Evolutionary conservation across 2,888 invertebrate species (phyloP), one percentile per base, ranked within the genome.

Genomic region (Athetis lepigone): DNA sequence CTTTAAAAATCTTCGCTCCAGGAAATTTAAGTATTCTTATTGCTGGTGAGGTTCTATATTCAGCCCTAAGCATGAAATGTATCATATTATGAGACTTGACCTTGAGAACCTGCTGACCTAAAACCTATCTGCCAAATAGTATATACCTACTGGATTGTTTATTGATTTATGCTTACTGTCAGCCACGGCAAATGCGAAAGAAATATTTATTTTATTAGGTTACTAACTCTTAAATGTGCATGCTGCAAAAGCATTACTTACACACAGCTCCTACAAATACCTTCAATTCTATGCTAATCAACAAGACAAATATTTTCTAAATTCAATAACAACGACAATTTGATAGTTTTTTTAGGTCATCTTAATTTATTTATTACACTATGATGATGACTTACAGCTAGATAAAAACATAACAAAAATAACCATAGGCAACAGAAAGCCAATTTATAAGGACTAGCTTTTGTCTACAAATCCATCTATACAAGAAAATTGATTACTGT

Each of bases 31-130:
- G 25, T 25, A 25, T 25, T 33, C 11, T 1, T 13, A 1, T 42
- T n/a, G n/a, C n/a, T n/a, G n/a, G n/a, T n/a, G n/a, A n/a, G n/a
- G 13, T 6, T 29, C 19, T 33, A 21, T 19, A 47, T 33, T 16
- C 37, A 51, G 33, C 46, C 8, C 7, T 27, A 21, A 16, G 8
- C 54, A 16, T 27, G 2, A 59, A 56, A 42, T 47, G 18, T 18
- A 62, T 50, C 50, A 62, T 58, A 37, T 42, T 62, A 50, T 64
- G 39, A 60, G 50, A 54, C 42, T 50, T 42, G 61, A 71, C 70
- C 72, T 73, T 75, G 71, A 78, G 27, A 59, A 46, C 19, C 49
- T 64, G 18, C 40, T 69, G 58, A 63, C 55, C 68, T 59, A 62
- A 68, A 62, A 49, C 25, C 18, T n/a, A 39, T 9, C 36, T 62